These are phyloP conservation scores for Cryptocheilus praepositus DNA, from an alignment of 2,888 invertebrate genomes.

Conservation along the genomic window DNA sequence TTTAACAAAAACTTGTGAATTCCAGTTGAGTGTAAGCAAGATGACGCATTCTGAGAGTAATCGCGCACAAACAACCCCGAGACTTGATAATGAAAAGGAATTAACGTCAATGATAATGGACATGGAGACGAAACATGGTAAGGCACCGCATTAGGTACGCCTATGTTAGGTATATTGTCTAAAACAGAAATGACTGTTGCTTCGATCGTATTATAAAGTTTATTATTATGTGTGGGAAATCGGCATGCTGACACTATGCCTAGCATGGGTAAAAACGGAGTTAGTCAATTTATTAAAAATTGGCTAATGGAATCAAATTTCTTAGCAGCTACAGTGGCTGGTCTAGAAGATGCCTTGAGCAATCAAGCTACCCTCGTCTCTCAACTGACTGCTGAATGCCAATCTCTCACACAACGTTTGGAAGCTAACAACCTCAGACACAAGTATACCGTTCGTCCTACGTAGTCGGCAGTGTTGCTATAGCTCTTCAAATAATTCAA, in stretches of 20 bases:
- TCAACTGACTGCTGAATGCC: slow-evolving; percentile 93
- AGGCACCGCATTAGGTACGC: slow-evolving; percentile 69
- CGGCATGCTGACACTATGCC: slow-evolving; percentile 72
- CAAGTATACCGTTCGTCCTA: slow-evolving; percentile 80
- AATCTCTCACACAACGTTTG: slow-evolving; percentile 91
- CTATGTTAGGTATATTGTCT: slow-evolving; percentile 73
- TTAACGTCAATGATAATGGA: slow-evolving; percentile 84
- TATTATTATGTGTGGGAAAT: slow-evolving; percentile 69
- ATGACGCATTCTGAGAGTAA: slow-evolving; percentile 59
- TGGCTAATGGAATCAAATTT: slow-evolving; percentile 68
- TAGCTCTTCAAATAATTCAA: not conserved
- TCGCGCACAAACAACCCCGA: slow-evolving; percentile 46
- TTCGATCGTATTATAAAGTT: slow-evolving; percentile 24
- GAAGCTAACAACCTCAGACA: slow-evolving; percentile 91
- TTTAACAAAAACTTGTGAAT: slow-evolving; percentile 8
- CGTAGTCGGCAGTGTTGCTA: not conserved
- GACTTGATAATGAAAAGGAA: slow-evolving; percentile 79
- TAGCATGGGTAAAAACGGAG: slow-evolving; percentile 66
- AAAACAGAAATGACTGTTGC: slow-evolving; percentile 27
- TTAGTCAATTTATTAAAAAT: slow-evolving; percentile 61
- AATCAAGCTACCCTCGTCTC: slow-evolving; percentile 95
- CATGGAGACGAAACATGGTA: slow-evolving; percentile 91
- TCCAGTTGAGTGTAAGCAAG: slow-evolving; percentile 72
- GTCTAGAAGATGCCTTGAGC: slow-evolving; percentile 92
- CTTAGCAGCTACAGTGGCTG: slow-evolving; percentile 92